Evolutionary conservation across 1,140 invertebrate genomes (phyloP).

Genomic region (Aphelenchoides fujianensis): DNA sequence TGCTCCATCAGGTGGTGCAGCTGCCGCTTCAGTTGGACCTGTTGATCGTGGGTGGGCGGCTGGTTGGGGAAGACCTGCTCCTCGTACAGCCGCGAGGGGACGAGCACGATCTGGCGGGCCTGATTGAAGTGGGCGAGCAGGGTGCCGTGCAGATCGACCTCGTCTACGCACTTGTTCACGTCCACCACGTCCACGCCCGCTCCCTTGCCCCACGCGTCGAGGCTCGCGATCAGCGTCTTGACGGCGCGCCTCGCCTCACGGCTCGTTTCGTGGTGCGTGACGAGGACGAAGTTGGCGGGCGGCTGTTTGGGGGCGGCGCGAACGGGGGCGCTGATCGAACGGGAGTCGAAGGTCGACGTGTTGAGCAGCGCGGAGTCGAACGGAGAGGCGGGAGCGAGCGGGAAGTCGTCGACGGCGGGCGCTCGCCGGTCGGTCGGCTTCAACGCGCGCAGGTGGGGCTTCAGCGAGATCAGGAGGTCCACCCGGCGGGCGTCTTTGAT

Average conservation of each 20-base stretch:
- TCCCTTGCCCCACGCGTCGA: not conserved
- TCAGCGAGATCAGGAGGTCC: constrained; percentile 30
- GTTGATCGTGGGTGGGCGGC: constrained; percentile 12
- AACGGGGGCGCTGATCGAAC: not conserved
- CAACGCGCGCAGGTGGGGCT: constrained; percentile 6
- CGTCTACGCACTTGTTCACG: constrained; percentile 23
- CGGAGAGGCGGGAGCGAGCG: not conserved
- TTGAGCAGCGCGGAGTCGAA: constrained; percentile 5
- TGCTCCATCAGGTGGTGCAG: constrained; percentile 23
- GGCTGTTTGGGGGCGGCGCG: not conserved
- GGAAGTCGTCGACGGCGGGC: not conserved
- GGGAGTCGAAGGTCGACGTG: constrained; percentile 1
- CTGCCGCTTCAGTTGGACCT: constrained; percentile 25
- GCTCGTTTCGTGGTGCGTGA: constrained; percentile 12
- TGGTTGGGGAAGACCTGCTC: constrained; percentile 5
- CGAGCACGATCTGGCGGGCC: constrained; percentile 20
- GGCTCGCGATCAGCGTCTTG: not conserved
- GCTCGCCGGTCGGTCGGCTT: not conserved
- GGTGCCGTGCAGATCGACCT: constrained; percentile 15
- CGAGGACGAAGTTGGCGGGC: not conserved
- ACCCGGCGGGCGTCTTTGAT: constrained; percentile 21
- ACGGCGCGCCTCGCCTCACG: not conserved
- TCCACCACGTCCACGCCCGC: not conserved
- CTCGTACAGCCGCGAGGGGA: constrained; percentile 7
- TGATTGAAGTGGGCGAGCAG: constrained; percentile 20